Conservation (phyloP, 2,797 vertebrate species). For the Lithobates pipiens region DNA sequence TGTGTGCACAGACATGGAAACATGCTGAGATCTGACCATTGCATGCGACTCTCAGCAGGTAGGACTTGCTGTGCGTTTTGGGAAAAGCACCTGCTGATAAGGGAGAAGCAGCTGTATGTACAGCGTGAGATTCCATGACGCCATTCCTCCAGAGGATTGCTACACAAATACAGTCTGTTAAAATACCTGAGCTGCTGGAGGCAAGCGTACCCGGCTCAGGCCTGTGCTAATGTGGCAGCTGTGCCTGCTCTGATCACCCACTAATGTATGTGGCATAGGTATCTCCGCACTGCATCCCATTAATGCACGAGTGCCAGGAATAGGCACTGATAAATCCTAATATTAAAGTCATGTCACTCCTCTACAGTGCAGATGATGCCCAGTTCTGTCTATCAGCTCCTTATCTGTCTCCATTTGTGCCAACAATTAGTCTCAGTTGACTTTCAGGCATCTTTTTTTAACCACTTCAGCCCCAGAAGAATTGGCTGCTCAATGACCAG, state of each 20-base stretch:
- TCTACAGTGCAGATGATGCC: neutral
- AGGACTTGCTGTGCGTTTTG: neutral
- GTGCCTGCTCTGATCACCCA: too few species aligned
- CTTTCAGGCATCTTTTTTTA: too few species aligned
- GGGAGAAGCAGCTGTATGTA: slow-evolving; percentile 36
- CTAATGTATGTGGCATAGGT: too few species aligned
- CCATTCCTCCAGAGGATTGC: slow-evolving; percentile 12
- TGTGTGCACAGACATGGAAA: neutral
- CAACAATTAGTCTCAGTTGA: too few species aligned
- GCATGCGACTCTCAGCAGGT: neutral
- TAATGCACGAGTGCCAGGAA: too few species aligned
- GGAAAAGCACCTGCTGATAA: slow-evolving; percentile 25
- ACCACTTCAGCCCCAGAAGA: too few species aligned
- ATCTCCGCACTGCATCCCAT: too few species aligned
- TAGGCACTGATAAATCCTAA: neutral
- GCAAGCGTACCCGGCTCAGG: too few species aligned
- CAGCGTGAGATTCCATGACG: slow-evolving; percentile 38
- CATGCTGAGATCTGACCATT: neutral
- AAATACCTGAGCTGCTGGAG: slow-evolving; percentile 35
- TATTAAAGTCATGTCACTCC: neutral
- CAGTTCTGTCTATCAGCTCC: neutral
- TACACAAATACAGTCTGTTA: neutral
- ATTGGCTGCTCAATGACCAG: too few species aligned
- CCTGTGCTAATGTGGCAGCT: too few species aligned
- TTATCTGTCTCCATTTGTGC: too few species aligned